These are phyloP conservation scores for Nothobranchius furzeri DNA, from an alignment of 2,113 vertebrate genomes.

Conservation along the genomic window DNA sequence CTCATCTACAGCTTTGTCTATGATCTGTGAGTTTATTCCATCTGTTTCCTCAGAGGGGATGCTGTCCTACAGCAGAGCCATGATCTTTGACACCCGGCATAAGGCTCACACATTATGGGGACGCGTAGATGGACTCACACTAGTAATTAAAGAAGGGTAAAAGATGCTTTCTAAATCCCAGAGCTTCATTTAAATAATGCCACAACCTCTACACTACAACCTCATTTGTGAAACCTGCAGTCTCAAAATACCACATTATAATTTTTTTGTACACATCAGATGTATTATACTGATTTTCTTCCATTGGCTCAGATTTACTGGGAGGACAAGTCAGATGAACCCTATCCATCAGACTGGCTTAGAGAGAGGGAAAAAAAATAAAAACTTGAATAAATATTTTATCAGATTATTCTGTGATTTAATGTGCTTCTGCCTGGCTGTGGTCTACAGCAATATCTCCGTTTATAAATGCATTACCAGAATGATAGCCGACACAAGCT, in stretches of 20 bases:
- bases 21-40: conserved; percentile 57
- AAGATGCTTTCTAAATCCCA: conserved; percentile 11
- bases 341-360: conserved; percentile 51
- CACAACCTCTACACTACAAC: conserved; percentile 24
- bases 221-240: not conserved
- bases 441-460: conserved; percentile 71
- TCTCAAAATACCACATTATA: conserved; percentile 10
- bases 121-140: conserved; percentile 29
- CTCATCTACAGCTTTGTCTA: conserved; percentile 57
- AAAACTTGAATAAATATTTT: conserved; percentile 77
- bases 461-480: conserved; percentile 77
- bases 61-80: conserved; percentile 61
- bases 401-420: conserved; percentile 77
- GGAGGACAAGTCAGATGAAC: conserved; percentile 35
- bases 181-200: conserved; percentile 32
- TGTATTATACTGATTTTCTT: conserved; percentile 18
- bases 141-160: conserved; percentile 25
- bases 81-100: conserved; percentile 68
- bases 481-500: conserved; percentile 62
- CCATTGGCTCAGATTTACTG: conserved; percentile 26
- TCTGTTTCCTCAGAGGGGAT: conserved; percentile 67
- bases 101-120: conserved; percentile 49
- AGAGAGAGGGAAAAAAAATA: conserved; percentile 52
- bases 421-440: conserved; percentile 67
- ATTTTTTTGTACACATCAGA: conserved; percentile 8